These are phyloP conservation scores for Syncerus caffer DNA, from an alignment of 2,797 vertebrate species.

Conservation along the genomic window DNA sequence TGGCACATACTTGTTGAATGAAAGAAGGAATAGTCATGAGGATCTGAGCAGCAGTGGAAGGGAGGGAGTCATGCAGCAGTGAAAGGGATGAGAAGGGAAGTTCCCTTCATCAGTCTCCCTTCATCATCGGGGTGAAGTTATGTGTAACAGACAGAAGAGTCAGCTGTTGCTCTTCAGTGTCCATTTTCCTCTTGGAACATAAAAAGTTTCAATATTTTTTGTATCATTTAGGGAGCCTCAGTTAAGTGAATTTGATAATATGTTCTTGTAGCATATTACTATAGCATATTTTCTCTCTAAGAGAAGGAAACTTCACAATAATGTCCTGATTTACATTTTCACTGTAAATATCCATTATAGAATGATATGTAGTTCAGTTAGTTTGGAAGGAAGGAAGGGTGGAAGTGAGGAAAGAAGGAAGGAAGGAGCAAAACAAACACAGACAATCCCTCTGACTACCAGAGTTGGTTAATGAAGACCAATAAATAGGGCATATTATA, in stretches of 20 bases:
- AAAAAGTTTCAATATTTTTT: neutral
- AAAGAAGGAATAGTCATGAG: neutral
- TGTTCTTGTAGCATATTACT: neutral
- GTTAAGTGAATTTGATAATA: neutral
- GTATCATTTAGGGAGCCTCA: neutral
- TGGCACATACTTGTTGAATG: neutral
- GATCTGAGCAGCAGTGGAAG: neutral
- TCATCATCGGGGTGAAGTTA: fast-evolving
- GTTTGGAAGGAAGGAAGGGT: neutral
- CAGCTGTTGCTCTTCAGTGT: neutral
- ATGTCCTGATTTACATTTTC: neutral
- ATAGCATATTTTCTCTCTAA: neutral
- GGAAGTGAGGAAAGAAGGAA: neutral
- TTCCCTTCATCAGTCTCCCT: neutral
- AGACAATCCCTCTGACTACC: neutral
- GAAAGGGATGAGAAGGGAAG: neutral
- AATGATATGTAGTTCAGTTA: neutral
- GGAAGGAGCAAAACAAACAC: neutral
- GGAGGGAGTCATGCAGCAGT: neutral
- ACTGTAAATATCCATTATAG: neutral
- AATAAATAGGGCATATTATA: neutral
- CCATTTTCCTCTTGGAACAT: neutral
- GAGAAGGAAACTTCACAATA: neutral
- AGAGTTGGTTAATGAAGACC: neutral
- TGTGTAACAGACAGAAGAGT: neutral